A percentile compares a stretch with the other conserved stretches of the same genome.
Conservation (phyloP, 2,888 invertebrate genomes). For the Conomelus anceps region DNA sequence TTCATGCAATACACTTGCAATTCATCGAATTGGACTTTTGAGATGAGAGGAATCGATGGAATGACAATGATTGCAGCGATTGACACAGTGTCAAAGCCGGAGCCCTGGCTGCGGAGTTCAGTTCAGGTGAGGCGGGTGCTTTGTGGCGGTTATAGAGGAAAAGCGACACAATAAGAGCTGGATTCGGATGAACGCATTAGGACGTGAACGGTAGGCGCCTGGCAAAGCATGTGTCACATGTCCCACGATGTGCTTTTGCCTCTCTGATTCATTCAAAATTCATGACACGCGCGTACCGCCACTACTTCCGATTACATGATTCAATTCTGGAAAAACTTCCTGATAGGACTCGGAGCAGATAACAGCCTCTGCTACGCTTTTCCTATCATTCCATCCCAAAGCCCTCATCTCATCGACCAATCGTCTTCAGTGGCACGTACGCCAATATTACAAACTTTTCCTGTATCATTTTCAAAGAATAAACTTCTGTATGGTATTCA, state of each 20-base stretch:
- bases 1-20: background rate
- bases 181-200: background rate
- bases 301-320: slow-evolving; percentile 13
- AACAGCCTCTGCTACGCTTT: background rate
- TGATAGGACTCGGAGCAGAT: slow-evolving; percentile 6
- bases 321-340: slow-evolving; percentile 10
- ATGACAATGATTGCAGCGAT: background rate
- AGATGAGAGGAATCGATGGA: background rate
- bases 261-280: slow-evolving; percentile 3
- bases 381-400: background rate
- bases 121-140: background rate
- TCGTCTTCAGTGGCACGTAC: background rate
- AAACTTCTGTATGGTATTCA: background rate
- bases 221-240: background rate
- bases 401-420: background rate
- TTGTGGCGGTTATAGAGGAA: background rate
- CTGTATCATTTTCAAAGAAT: background rate
- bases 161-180: background rate
- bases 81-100: background rate
- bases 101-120: no score
- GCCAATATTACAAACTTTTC: background rate
- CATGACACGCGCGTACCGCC: slow-evolving; percentile 1
- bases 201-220: background rate
- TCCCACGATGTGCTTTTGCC: background rate
- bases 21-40: background rate